Conservation (phyloP, 2,888 invertebrate species). For the Ophion ellenae region DNA sequence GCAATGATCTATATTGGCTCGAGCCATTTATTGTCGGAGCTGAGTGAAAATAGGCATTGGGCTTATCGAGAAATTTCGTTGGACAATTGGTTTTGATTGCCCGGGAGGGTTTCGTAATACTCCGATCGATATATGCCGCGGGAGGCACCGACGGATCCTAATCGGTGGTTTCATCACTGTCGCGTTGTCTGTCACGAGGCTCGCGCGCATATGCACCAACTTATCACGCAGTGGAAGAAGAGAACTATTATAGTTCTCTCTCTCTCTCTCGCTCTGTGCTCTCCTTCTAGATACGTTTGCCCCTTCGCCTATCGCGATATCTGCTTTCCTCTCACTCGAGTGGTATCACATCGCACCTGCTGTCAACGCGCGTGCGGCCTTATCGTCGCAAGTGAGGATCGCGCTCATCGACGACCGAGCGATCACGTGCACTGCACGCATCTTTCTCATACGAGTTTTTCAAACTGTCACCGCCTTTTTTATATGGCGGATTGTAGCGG, state of each 20-base stretch:
- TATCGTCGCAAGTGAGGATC: conserved; percentile 4
- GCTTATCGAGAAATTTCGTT: not conserved
- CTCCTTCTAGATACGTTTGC: not conserved
- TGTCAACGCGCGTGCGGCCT: conserved; percentile 11
- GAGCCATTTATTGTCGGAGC: not conserved
- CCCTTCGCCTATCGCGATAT: not conserved
- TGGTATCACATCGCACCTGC: conserved; percentile 24
- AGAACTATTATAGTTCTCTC: not conserved
- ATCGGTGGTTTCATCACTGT: conserved; percentile 32
- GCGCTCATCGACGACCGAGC: conserved; percentile 1
- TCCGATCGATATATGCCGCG: not conserved
- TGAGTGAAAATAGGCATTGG: not conserved
- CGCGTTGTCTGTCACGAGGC: conserved; percentile 51
- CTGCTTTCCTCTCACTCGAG: not conserved
- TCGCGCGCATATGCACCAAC: conserved; percentile 54
- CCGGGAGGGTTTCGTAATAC: not conserved
- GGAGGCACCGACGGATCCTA: not conserved
- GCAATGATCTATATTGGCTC: not conserved
- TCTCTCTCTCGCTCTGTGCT: not conserved
- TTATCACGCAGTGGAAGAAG: conserved; percentile 12
- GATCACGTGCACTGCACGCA: not conserved
- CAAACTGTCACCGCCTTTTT: not conserved
- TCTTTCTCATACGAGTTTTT: not conserved
- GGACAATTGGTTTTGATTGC: not conserved
- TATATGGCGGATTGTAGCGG: not conserved